phyloP scores from a whole-genome alignment of 2,113 vertebrate species.

The Cryptomyrus ogoouensis region DNA sequence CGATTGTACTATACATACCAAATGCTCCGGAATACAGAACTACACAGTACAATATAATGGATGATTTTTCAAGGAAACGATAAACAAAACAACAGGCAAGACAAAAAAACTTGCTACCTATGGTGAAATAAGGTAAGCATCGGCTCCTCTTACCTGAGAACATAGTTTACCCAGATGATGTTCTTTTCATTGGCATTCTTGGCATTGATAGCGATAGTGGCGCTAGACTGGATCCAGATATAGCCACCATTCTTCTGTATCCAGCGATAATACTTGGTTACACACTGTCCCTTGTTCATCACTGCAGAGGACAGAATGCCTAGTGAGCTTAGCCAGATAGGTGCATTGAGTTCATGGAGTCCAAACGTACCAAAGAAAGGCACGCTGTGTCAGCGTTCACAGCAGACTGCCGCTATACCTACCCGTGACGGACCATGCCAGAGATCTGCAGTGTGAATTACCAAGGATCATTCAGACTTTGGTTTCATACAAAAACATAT shows the following conservation, averaged over 20 bases:
- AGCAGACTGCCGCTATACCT: not conserved
- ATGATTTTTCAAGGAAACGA: not conserved
- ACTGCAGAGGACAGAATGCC: slow-evolving; percentile 56
- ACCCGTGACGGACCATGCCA: not conserved
- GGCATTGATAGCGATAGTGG: slow-evolving; percentile 91
- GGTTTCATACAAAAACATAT: not conserved
- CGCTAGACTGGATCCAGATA: slow-evolving; percentile 98
- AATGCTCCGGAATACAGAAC: not conserved
- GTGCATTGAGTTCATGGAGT: not conserved
- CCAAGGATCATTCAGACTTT: not conserved
- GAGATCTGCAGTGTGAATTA: not conserved
- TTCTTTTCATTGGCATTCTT: slow-evolving; percentile 97
- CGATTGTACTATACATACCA: not conserved
- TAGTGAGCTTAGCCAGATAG: not conserved
- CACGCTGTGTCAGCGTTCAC: slow-evolving; percentile 37
- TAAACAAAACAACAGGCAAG: not conserved
- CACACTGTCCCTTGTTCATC: slow-evolving; percentile 96
- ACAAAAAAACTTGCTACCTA: not conserved
- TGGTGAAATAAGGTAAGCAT: slow-evolving; percentile 23
- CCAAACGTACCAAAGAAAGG: not conserved
- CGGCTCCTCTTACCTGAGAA: slow-evolving; percentile 78
- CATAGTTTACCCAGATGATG: slow-evolving; percentile 98
- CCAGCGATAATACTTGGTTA: slow-evolving; percentile 98
- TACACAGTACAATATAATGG: not conserved
- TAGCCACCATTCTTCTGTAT: slow-evolving; percentile 97